Evolutionary conservation across 2,113 vertebrate genomes (phyloP).

Genomic region (Callocephalon fimbriatum): DNA sequence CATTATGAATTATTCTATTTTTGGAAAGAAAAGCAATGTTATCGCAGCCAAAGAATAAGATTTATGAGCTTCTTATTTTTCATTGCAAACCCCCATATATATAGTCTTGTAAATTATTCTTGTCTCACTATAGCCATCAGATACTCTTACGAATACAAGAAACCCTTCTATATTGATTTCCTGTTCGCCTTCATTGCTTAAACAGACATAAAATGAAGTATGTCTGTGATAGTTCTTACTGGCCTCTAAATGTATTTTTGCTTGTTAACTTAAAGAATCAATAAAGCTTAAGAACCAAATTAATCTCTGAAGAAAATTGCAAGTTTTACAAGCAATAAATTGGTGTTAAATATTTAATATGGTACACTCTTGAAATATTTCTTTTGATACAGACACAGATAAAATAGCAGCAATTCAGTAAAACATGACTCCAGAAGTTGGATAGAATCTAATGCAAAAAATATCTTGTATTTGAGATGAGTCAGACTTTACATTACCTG

Average conservation of each 20-base stretch:
- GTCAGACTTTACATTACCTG: neutral
- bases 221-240: neutral
- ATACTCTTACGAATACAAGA: neutral
- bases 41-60: neutral
- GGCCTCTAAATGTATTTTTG: neutral
- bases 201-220: neutral
- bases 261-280: neutral
- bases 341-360: neutral
- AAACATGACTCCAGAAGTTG: neutral
- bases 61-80: neutral
- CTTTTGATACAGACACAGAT: neutral
- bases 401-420: neutral
- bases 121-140: neutral
- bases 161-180: slow-evolving; percentile 5
- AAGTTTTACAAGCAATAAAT: neutral
- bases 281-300: neutral
- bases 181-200: neutral
- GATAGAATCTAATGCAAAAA: neutral
- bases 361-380: neutral
- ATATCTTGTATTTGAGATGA: neutral
- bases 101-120: neutral
- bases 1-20: neutral
- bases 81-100: neutral
- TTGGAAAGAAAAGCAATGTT: neutral
- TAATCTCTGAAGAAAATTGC: neutral